Evolutionary conservation across 2,888 invertebrate genomes (phyloP).

Genomic region (Habrosyne pyritoides): DNA sequence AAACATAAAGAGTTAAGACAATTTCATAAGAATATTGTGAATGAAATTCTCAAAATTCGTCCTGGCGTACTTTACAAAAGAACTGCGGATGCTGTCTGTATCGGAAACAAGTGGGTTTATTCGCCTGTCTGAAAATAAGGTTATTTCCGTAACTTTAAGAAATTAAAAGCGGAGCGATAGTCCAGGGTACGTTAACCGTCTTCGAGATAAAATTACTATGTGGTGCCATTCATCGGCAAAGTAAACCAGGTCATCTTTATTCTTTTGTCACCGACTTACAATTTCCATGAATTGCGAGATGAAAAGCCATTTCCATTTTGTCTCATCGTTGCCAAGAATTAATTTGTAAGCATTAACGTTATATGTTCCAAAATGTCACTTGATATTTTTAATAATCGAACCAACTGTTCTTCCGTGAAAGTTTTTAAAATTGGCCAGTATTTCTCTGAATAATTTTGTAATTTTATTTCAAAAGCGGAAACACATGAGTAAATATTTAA

Average conservation of each 20-base stretch:
- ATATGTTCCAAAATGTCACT: background rate
- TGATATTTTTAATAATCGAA: background rate
- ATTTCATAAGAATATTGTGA: no score
- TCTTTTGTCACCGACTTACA: background rate
- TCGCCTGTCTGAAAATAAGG: conserved; percentile 34
- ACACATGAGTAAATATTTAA: no score
- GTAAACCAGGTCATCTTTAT: conserved; percentile 7
- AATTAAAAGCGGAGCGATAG: conserved; percentile 42
- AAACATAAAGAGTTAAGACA: no score
- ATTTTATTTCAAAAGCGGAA: no score
- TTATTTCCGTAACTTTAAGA: conserved; percentile 53
- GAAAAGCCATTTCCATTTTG: background rate
- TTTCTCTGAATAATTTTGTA: background rate
- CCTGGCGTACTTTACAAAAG: conserved; percentile 27
- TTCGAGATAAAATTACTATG: conserved; percentile 29
- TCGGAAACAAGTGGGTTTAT: conserved; percentile 18
- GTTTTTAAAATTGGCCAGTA: background rate
- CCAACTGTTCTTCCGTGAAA: background rate
- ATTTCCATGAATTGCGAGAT: conserved; percentile 5
- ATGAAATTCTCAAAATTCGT: conserved; percentile 3
- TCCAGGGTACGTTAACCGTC: conserved; percentile 48
- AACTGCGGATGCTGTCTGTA: conserved; percentile 39
- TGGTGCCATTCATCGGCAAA: conserved; percentile 15
- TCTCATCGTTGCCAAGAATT: conserved; percentile 7
- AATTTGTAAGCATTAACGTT: background rate